Base-by-base conservation (phyloP, 1,140 invertebrate genomes). In the Zaprionus ornatus region DNA sequence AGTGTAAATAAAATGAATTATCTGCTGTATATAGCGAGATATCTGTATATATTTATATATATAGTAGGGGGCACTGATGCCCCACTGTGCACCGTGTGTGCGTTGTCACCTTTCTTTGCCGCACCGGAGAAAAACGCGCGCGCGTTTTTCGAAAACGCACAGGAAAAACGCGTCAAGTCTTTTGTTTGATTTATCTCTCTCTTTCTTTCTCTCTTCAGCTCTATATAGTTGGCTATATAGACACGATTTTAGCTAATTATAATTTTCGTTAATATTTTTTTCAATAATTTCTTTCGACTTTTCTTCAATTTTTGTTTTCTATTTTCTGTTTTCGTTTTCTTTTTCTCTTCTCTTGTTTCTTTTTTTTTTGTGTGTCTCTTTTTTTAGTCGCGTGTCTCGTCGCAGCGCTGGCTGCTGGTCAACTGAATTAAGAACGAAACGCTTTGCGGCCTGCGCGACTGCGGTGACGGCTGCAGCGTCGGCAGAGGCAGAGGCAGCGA, bases 391-490 rank as follows among this genome's bases (percentile, higher is more conserved):
- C 84, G 90, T 86, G 90, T 90, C 79, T 79, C 78, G 75, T 82
- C 76, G 82, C 77, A 74, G 79, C 80, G 81, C 77, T 76, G 90
- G 84, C 79, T 91, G 88, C 88, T 91, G 90, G 90, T 91, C 90
- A 91, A 91, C 90, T 91, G 82, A 91, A 86, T 91, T 91, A 91
- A 91, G 80, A 90, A 90, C 83, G 90, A 66, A 76, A 74, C 81
- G 78, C 62, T 42, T 62, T 76, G 59, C 62, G 71, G 67, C 77
- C 29, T 32, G 29, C 68, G 82, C 54, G 74, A 62, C 71, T 69
- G 80, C 74, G 78, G 60, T 64, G 56, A 55, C 54, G 79, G 80
- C 74, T 60, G 67, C 79, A 57, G 56, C 63, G 66, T 25, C 57
- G n/a, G 15, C 61, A 19, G 23, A 63, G 57, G 76, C 74, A 72